Evolutionary conservation across 2,888 invertebrate species (phyloP).

Genomic region (Callinectes sapidus): DNA sequence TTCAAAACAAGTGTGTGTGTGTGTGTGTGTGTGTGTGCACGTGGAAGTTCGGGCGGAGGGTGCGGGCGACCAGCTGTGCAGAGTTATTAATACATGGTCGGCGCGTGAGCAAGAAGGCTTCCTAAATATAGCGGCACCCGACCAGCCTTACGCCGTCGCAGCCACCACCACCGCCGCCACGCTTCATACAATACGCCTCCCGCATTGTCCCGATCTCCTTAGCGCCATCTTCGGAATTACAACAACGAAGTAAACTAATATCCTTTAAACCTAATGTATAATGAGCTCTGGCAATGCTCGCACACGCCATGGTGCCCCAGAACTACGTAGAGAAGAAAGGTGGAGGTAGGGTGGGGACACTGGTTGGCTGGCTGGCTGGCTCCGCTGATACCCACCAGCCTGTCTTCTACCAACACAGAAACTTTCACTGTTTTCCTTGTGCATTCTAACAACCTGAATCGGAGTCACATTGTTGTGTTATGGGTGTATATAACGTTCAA

Average conservation of each 20-base stretch:
- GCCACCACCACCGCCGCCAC: background rate
- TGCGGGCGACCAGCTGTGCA: conserved; percentile 42
- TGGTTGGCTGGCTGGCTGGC: background rate
- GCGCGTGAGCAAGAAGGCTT: conserved; percentile 45
- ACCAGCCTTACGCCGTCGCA: background rate
- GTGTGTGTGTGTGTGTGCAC: background rate
- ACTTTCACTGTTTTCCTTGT: background rate
- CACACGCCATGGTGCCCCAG: conserved; percentile 4
- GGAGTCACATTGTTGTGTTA: background rate
- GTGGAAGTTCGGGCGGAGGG: background rate
- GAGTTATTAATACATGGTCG: conserved; percentile 59
- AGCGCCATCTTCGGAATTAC: background rate
- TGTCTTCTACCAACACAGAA: background rate
- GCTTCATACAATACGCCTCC: background rate
- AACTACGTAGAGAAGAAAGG: background rate
- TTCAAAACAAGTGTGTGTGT: conserved; percentile 5
- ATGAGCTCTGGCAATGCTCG: conserved; percentile 5
- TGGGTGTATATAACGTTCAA: background rate
- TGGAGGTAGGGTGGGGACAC: background rate
- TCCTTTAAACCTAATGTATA: background rate
- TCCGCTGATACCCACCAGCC: background rate
- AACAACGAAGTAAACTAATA: background rate
- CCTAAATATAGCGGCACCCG: conserved; percentile 50
- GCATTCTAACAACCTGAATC: background rate
- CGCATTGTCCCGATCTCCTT: background rate